Base-by-base conservation (phyloP, 2,888 invertebrate species). In the Parnassius apollo region DNA sequence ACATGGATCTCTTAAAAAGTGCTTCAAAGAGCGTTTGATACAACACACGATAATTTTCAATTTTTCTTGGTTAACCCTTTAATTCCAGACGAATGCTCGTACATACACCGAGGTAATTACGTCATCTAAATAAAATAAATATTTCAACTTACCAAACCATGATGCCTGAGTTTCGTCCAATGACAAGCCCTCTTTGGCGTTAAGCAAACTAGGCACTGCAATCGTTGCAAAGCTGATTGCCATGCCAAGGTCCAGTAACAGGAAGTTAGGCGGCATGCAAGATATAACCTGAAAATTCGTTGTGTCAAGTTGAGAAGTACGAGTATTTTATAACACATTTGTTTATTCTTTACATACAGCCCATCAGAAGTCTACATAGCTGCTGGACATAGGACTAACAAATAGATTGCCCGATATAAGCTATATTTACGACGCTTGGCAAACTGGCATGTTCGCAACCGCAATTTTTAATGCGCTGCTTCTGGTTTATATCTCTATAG, bases 151-250 rank as follows among this genome's bases (percentile, higher is more conserved):
- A 93, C 93, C 93, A 68, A 93, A 93, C 93, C 93, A 94, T 2
- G 93, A 93, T 0, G 93, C 93, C 69, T 93, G 88, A 1, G 78
- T 80, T 22, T 92, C 87, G 54, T 87, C 82, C 51, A 93, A 78
- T 0, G 88, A 85, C 2, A 94, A 71, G 0, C 84, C 87, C 11
- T 83, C 82, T 0, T 80, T 75, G 0, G 91, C 83, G 12, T 92
- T 87, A 1, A 92, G 83, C 1, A 94, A 81, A 8, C 89, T 91
- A 1, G 93, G 93, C 45, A 93, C 83, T 0, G 92, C 91, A 53
- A 93, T 92, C 1, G 93, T 93, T 1, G 93, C 85, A 70, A 93
- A 93, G 61, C 91, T 92, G 56, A 93, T 78, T 0, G 93, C 91
- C 91, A 93, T 91, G 0, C 93, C 93, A 44, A 93, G 77, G 70